phyloP scores from a whole-genome alignment of 2,888 invertebrate species.

The Lysandra coridon region DNA sequence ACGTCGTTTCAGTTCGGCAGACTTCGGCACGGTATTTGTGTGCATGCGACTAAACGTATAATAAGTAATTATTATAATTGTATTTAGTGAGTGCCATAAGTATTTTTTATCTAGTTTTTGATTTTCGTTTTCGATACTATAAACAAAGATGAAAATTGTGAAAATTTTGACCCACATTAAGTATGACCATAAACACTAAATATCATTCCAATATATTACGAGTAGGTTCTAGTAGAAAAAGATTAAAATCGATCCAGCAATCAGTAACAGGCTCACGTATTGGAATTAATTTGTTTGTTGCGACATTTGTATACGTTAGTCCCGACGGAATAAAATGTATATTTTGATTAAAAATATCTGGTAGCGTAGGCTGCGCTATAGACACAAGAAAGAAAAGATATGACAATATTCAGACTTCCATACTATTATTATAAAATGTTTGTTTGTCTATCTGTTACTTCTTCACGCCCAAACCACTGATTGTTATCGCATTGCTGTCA shows the following conservation, averaged over 20 bases:
- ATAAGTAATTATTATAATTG: no score
- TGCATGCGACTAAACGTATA: no score
- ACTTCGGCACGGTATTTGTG: no score
- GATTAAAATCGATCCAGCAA: conserved; percentile 10
- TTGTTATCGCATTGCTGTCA: no score
- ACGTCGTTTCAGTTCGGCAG: no score
- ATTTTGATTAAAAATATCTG: conserved; percentile 18
- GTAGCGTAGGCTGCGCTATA: not conserved
- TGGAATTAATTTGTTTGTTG: conserved; percentile 9
- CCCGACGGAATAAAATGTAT: not conserved
- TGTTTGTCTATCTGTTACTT: no score
- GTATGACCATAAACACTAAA: not conserved
- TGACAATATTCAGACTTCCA: not conserved
- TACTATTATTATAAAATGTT: no score
- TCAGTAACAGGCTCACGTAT: not conserved
- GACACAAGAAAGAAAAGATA: not conserved
- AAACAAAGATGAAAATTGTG: no score
- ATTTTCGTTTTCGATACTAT: no score
- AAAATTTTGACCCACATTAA: not conserved
- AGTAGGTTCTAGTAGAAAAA: not conserved
- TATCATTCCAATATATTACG: not conserved
- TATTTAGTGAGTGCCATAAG: no score
- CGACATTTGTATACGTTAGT: not conserved
- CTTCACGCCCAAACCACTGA: no score
- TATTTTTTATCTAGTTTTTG: no score